phyloP scores from a whole-genome alignment of 2,888 invertebrate species.

The Lasius platythorax region DNA sequence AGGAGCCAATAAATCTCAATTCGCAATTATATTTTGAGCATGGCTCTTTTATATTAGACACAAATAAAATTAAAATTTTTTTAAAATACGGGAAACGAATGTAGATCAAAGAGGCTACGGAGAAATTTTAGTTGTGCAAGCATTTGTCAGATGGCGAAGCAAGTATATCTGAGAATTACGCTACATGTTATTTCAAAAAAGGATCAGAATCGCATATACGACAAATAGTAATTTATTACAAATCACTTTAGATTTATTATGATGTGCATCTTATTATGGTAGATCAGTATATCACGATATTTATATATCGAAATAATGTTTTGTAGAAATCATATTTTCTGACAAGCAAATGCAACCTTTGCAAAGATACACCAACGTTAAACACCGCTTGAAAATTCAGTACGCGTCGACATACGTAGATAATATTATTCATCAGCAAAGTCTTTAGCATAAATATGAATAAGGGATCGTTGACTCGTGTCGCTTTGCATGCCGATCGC shows the following conservation, averaged over 20 bases:
- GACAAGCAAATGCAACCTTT: neutral
- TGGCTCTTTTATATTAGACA: neutral
- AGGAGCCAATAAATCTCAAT: neutral
- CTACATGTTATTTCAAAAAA: neutral
- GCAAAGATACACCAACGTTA: neutral
- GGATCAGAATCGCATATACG: neutral
- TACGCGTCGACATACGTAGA: neutral
- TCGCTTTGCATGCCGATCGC: conserved; percentile 34
- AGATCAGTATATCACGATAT: neutral
- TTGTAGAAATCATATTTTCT: neutral
- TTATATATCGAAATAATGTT: neutral
- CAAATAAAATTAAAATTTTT: neutral
- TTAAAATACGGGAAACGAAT: neutral
- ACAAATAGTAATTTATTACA: neutral
- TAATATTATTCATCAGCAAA: conserved; percentile 19
- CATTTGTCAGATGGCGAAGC: conserved; percentile 14
- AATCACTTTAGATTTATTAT: neutral
- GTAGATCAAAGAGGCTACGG: neutral
- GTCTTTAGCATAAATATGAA: neutral
- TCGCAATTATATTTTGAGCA: neutral
- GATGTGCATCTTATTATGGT: neutral
- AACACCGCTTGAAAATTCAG: neutral
- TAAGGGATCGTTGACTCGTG: conserved; percentile 42
- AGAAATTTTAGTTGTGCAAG: neutral
- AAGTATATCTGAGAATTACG: neutral